These are phyloP conservation scores for Spatula clypeata DNA, from an alignment of 2,797 vertebrate species.

Conservation along the genomic window DNA sequence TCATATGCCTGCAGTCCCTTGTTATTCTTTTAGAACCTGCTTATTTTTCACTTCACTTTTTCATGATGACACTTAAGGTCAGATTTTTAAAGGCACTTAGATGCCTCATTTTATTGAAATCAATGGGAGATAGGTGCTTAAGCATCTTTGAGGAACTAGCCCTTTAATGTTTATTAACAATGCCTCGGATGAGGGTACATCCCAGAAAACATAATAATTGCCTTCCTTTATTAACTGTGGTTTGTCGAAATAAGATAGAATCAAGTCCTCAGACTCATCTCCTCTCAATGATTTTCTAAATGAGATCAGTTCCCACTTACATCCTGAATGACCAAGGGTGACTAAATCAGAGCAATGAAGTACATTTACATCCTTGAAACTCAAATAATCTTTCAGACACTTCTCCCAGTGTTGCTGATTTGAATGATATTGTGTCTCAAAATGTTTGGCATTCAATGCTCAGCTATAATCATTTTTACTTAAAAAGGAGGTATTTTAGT, in stretches of 20 bases:
- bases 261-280: slow-evolving; percentile 72
- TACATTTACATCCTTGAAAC: slow-evolving; percentile 65
- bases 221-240: slow-evolving; percentile 67
- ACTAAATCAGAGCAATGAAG: slow-evolving; percentile 69
- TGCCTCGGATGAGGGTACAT: slow-evolving; percentile 57
- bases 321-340: slow-evolving; percentile 66
- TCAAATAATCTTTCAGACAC: slow-evolving; percentile 49
- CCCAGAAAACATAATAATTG: slow-evolving; percentile 74
- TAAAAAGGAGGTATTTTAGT: not conserved
- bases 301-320: slow-evolving; percentile 75
- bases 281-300: slow-evolving; percentile 74
- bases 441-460: slow-evolving; percentile 6
- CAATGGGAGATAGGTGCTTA: slow-evolving; percentile 56
- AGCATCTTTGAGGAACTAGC: slow-evolving; percentile 56
- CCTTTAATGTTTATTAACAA: slow-evolving; percentile 70
- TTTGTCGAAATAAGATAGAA: slow-evolving; percentile 75
- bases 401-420: slow-evolving; percentile 44
- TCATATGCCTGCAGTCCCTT: not conserved
- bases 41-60: slow-evolving; percentile 57
- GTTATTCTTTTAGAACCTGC: slow-evolving; percentile 33
- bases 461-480: not conserved
- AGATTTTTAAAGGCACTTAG: slow-evolving; percentile 65
- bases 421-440: not conserved
- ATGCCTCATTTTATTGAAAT: slow-evolving; percentile 63
- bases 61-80: slow-evolving; percentile 58